These are phyloP conservation scores for Drosophila siamana DNA, from an alignment of 2,888 invertebrate genomes.

Conservation along the genomic window DNA sequence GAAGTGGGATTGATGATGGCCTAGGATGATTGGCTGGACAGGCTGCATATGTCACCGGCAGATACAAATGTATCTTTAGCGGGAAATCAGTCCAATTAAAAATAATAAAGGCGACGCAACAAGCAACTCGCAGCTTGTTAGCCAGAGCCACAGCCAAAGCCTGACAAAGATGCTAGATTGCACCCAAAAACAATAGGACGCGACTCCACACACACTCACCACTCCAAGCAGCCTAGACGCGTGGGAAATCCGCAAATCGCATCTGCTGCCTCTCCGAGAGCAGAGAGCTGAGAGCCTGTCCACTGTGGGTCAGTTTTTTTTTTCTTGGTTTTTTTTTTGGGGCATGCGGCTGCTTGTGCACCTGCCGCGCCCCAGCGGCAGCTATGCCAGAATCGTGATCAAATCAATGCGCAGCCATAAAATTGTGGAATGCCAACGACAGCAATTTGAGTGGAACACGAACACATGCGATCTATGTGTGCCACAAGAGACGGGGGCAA, in stretches of 20 bases:
- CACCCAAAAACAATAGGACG: conserved; percentile 73
- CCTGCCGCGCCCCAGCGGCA: conserved; percentile 54
- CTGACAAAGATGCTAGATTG: conserved; percentile 76
- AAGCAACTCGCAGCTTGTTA: conserved; percentile 65
- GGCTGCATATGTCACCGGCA: conserved; percentile 66
- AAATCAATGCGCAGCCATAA: conserved; percentile 73
- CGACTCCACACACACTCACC: conserved; percentile 24
- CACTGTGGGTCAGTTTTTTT: conserved; percentile 12
- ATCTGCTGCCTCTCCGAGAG: too few relatives aligned
- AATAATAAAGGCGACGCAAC: conserved; percentile 75
- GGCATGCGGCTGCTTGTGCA: conserved; percentile 17
- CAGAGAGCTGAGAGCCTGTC: too few relatives aligned
- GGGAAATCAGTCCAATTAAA: conserved; percentile 79
- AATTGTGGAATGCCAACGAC: conserved; percentile 72
- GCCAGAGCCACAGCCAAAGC: conserved; percentile 39
- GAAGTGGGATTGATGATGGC: conserved; percentile 64
- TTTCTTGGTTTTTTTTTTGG: not conserved
- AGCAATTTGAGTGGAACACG: conserved; percentile 75
- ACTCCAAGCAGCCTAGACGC: conserved; percentile 39
- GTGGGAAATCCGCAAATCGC: conserved; percentile 62
- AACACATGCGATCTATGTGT: conserved; percentile 52
- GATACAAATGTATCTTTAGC: conserved; percentile 79
- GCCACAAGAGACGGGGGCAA: not conserved
- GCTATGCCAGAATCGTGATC: conserved; percentile 67
- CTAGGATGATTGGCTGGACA: conserved; percentile 71